Conservation (phyloP, 2,113 vertebrate species). For the Sturnus vulgaris region DNA sequence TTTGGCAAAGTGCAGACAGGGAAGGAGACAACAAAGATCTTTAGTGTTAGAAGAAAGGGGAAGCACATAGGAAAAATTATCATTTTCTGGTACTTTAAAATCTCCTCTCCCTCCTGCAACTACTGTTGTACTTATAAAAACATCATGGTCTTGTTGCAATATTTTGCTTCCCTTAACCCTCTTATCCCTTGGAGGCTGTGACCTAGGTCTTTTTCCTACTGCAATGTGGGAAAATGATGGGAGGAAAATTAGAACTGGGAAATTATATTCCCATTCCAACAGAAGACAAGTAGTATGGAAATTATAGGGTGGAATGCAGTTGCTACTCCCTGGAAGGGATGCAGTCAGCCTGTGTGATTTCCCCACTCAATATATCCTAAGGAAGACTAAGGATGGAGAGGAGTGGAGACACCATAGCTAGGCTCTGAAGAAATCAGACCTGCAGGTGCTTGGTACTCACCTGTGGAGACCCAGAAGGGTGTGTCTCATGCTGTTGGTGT, state of each 20-base stretch:
- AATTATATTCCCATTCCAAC: neutral
- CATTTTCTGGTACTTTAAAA: neutral
- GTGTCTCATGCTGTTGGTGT: neutral
- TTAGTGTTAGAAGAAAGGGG: neutral
- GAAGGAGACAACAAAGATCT: neutral
- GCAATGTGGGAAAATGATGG: neutral
- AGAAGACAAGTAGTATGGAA: neutral
- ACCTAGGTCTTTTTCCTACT: neutral
- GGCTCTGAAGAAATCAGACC: neutral
- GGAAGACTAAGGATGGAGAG: neutral
- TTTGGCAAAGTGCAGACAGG: neutral
- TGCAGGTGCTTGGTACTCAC: neutral
- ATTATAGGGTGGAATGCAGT: neutral
- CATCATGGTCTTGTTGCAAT: neutral
- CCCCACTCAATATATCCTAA: too few relatives aligned
- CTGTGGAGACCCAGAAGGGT: neutral
- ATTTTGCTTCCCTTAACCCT: neutral
- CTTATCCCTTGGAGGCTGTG: neutral
- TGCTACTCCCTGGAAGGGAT: neutral
- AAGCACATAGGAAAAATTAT: accelerated
- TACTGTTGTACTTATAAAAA: neutral
- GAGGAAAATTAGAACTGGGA: neutral
- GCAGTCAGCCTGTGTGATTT: neutral
- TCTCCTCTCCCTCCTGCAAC: accelerated
- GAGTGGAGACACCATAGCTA: neutral